Base-by-base conservation (phyloP, 2,797 vertebrate species). In the Siniperca obscura region DNA sequence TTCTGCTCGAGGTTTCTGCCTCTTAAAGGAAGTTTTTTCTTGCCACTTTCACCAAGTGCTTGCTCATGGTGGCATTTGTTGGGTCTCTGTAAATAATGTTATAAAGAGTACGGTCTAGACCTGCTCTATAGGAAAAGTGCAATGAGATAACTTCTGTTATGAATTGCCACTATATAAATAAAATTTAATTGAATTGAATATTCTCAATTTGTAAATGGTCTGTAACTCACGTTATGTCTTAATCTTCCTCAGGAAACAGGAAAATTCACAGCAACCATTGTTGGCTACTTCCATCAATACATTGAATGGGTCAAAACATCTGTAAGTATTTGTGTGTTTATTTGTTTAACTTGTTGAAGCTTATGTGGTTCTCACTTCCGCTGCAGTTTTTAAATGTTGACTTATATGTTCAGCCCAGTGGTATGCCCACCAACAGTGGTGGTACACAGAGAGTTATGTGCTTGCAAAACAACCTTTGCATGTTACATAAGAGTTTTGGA, bases 211-310 rank as follows among this genome's bases (percentile, higher is more conserved):
- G 3, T 16, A 25, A 36, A 42, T n/a, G 5, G 36, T 36, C 6
- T 64, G 11, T 40, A 4, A 61, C 72, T 89, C 1, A 77, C 59
- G 17, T 14, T 48, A 13, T 82, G 67, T 69, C 38, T 57, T 62
- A 2, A 65, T 87, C 61, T 25, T 82, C 34, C 60, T 67, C 93
- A 98, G 98, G 97, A 98, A 95, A 96, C 95, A 0, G 93, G 93
- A 76, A 96, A 94, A 85, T 99, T 96, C 84, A 95, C 93, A 67
- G 90, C 92, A 25, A 96, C 87, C 48, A 94, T 99, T 71, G 75
- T 97, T 44, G 92, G 95, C 65, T 97, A 98, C 95, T 98, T 99
- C 81, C 93, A 95, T 76, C 96, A 96, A 3, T 99, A 99, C 65
- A 72, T 97, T 21, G 92, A 96, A 9, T 99, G 98, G 98, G 95